A percentile compares a stretch with the other conserved stretches of the same genome.
Conservation (phyloP, 2,888 invertebrate species). For the Monopis laevigella region DNA sequence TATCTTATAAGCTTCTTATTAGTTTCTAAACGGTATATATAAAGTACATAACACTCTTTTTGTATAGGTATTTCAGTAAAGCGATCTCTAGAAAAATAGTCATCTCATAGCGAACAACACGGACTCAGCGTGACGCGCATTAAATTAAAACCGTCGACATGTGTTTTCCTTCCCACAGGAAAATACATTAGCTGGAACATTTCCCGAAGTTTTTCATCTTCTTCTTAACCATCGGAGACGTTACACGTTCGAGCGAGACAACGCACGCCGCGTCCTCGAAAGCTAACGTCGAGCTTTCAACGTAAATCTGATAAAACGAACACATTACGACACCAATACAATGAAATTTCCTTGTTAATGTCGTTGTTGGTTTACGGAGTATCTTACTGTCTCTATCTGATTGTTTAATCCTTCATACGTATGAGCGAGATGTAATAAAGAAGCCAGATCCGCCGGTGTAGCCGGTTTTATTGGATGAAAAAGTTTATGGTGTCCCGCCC, state of each 20-base stretch:
- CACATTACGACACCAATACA: constrained; percentile 60
- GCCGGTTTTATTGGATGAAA: constrained; percentile 49
- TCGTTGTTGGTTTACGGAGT: constrained; percentile 28
- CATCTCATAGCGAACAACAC: constrained; percentile 32
- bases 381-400: constrained; percentile 27
- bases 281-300: constrained; percentile 62
- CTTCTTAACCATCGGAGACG: constrained; percentile 24
- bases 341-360: constrained; percentile 53
- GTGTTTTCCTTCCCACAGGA: constrained; percentile 67
- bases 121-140: constrained; percentile 61
- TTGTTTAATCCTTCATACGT: neutral
- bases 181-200: constrained; percentile 63
- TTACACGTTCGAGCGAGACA: constrained; percentile 24
- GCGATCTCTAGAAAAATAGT: constrained; percentile 11
- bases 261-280: constrained; percentile 45
- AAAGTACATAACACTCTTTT: too few species aligned
- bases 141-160: constrained; percentile 66
- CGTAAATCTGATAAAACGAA: constrained; percentile 64
- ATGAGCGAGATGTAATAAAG: constrained; percentile 11
- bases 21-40: too few species aligned
- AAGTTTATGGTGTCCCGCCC: constrained; percentile 53
- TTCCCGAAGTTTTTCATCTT: constrained; percentile 41
- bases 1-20: too few species aligned
- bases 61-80: too few species aligned
- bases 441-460: constrained; percentile 18